Evolutionary conservation across 2,797 vertebrate genomes (phyloP).

Genomic region (Pachyuromys duprasi): DNA sequence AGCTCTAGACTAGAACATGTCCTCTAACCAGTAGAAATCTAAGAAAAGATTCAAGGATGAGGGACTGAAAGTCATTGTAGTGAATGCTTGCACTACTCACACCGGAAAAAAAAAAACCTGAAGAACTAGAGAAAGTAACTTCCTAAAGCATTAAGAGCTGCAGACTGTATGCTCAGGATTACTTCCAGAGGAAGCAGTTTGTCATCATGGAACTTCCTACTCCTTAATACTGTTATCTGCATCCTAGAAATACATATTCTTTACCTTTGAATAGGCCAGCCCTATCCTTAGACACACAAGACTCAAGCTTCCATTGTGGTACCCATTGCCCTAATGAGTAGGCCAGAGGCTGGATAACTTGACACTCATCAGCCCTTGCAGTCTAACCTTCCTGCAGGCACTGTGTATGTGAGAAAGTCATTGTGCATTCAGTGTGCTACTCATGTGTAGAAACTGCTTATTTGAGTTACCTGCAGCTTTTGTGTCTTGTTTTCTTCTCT

Average conservation of each 20-base stretch:
- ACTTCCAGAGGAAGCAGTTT: background rate
- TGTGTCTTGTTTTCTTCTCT: background rate
- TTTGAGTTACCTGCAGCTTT: background rate
- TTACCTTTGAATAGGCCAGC: background rate
- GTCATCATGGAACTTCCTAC: background rate
- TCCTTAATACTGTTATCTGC: background rate
- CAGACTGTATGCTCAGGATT: background rate
- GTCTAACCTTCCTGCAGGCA: background rate
- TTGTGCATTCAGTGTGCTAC: background rate
- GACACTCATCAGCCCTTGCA: background rate
- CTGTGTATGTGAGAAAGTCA: background rate
- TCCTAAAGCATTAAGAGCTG: background rate
- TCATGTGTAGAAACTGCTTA: background rate
- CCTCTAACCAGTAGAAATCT: background rate
- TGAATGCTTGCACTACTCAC: background rate
- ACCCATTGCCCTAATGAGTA: background rate
- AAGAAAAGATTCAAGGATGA: background rate
- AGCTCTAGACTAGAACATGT: background rate
- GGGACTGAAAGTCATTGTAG: background rate
- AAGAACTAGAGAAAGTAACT: too few species aligned
- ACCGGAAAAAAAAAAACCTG: background rate
- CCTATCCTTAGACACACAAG: background rate
- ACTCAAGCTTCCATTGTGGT: background rate
- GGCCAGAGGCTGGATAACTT: background rate
- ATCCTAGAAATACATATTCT: background rate